Evolutionary conservation across 2,888 invertebrate genomes (phyloP), one percentile per base, ranked within the genome.

Genomic region (Keiferia lycopersicella): DNA sequence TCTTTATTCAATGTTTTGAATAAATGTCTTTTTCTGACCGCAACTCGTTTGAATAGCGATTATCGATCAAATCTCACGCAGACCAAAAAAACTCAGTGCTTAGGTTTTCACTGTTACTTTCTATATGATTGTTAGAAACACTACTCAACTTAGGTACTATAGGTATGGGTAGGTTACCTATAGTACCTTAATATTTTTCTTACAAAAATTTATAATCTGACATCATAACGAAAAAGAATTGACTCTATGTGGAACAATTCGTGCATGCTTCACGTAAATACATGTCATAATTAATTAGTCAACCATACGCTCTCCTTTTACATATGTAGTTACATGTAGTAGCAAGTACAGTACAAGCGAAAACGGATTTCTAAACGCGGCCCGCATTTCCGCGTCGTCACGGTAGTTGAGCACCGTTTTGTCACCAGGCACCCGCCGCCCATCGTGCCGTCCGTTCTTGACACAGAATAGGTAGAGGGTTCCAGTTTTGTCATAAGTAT

Each of bases 311-410:
- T 20, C 20, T 22, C 10, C 14, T 53, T 53, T 22, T 53, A 48
- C 48, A 18, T 16, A n/a, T n/a, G n/a, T n/a, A n/a, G 56, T n/a
- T 56, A 10, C 18, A 56, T 34, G 4, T 14, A n/a, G 16, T 18
- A 51, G 22, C 51, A 45, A 16, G 45, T n/a, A 26, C 51, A 8
- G 58, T 59, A 39, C 45, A 22, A 14, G 71, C 68, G 71, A 74
- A 73, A 79, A 75, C 73, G 66, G 77, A 80, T 83, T 82, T 85
- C 79, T 79, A 82, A 81, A 79, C 71, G 71, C 16, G n/a, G 56
- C 51, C 79, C 75, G 79, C 76, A 80, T 81, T 80, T 80, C 81
- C 76, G 78, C 72, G 76, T 76, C 75, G 83, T 81, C 79, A 78
- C 77, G 80, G 73, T 73, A 67, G 68, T 67, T 75, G 70, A 68